These are phyloP conservation scores for Caenorhabditis brenneri DNA, from an alignment of 1,140 invertebrate species.

Conservation along the genomic window DNA sequence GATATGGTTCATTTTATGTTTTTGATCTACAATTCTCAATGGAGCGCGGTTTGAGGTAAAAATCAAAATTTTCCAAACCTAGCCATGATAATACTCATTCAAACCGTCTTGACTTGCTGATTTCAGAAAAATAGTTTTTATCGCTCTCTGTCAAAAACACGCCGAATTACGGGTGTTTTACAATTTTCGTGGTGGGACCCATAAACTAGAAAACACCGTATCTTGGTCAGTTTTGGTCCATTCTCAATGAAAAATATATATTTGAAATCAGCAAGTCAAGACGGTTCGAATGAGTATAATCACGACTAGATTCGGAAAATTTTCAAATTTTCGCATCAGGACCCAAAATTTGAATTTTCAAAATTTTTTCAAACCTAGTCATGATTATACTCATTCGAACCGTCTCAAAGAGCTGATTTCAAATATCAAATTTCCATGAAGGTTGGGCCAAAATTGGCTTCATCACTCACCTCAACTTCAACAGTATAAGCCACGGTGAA, in stretches of 20 bases:
- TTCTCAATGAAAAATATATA: too few relatives aligned
- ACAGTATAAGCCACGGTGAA: conserved; percentile 13
- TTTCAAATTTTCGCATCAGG: too few relatives aligned
- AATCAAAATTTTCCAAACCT: neutral
- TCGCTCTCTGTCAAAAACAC: neutral
- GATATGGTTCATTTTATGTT: neutral
- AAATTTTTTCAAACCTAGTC: too few relatives aligned
- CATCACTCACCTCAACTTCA: neutral
- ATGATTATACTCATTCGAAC: neutral
- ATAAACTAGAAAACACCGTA: neutral
- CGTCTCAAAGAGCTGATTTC: neutral
- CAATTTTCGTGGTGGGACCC: neutral
- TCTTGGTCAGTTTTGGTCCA: too few relatives aligned
- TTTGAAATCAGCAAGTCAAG: too few relatives aligned
- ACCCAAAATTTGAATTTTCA: too few relatives aligned
- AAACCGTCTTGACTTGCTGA: too few relatives aligned
- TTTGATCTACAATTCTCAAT: too few relatives aligned
- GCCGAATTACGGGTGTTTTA: neutral
- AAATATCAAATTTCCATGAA: neutral
- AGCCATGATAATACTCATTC: too few relatives aligned
- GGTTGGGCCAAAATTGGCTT: neutral
- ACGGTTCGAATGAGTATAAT: neutral
- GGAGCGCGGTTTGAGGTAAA: too few relatives aligned
- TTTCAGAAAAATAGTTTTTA: neutral
- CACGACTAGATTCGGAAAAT: neutral